These are phyloP conservation scores for Cyclura pinguis DNA, from an alignment of 2,797 vertebrate genomes.

Conservation along the genomic window DNA sequence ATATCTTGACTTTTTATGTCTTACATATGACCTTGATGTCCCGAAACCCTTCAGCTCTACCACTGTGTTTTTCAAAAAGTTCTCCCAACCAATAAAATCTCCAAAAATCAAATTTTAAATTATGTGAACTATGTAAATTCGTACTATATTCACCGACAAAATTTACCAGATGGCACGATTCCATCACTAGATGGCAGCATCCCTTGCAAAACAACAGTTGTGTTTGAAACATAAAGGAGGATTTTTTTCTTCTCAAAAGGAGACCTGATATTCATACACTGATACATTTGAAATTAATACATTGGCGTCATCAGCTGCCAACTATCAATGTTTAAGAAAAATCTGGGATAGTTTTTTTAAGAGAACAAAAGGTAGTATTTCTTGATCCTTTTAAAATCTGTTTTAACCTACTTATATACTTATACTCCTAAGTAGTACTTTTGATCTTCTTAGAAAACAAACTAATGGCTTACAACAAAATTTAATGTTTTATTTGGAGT, in stretches of 20 bases:
- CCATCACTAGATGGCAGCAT: slow-evolving; percentile 82
- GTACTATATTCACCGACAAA: neutral
- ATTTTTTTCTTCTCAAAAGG: neutral
- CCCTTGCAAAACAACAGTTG: slow-evolving; percentile 45
- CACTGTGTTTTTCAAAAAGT: neutral
- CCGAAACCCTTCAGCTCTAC: neutral
- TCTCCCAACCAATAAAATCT: neutral
- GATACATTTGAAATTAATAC: neutral
- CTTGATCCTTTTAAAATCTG: slow-evolving; percentile 8
- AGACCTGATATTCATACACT: neutral
- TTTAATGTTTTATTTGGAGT: slow-evolving; percentile 1
- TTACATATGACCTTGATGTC: neutral
- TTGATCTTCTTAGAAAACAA: slow-evolving; percentile 26
- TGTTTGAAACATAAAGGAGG: neutral
- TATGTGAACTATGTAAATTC: too few relatives aligned
- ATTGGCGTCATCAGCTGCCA: slow-evolving; percentile 7
- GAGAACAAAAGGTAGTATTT: slow-evolving; percentile 23
- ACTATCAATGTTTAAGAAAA: neutral
- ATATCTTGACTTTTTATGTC: neutral
- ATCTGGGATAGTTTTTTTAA: neutral
- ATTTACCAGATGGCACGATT: slow-evolving; percentile 83
- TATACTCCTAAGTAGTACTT: slow-evolving; percentile 16
- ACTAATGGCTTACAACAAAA: neutral
- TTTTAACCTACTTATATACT: neutral
- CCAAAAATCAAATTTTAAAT: too few relatives aligned